These are phyloP conservation scores for Lasiommata megera DNA, from an alignment of 2,888 invertebrate genomes.

Conservation along the genomic window DNA sequence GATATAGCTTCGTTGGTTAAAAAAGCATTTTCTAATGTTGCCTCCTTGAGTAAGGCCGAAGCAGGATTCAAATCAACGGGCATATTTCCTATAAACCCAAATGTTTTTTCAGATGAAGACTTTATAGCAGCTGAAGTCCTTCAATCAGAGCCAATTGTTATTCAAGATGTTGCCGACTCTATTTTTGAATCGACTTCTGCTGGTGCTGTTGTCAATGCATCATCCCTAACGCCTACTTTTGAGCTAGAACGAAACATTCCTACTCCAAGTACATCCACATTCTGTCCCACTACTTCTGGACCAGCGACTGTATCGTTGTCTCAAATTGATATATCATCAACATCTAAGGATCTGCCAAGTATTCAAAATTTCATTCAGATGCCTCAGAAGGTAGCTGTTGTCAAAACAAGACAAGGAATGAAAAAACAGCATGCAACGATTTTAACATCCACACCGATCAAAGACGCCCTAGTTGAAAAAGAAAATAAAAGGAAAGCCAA, in stretches of 20 bases:
- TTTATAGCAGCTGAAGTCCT: background rate
- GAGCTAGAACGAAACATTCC: slow-evolving; percentile 25
- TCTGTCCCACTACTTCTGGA: slow-evolving; percentile 12
- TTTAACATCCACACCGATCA: slow-evolving; percentile 41
- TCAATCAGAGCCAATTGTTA: no score
- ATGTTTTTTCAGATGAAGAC: background rate
- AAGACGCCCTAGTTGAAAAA: slow-evolving; percentile 39
- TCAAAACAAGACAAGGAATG: slow-evolving; percentile 2
- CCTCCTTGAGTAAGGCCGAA: background rate
- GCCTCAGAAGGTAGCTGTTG: slow-evolving; percentile 21
- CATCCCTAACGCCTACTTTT: slow-evolving; percentile 18
- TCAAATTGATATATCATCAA: slow-evolving; percentile 6
- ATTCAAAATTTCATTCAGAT: slow-evolving; percentile 32
- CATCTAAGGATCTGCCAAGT: slow-evolving; percentile 12
- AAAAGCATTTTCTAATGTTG: background rate
- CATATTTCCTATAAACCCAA: background rate
- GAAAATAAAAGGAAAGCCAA: slow-evolving; percentile 36
- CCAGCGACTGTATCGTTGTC: slow-evolving; percentile 11
- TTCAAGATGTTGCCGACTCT: no score
- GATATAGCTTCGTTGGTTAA: background rate
- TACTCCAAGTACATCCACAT: slow-evolving; percentile 26
- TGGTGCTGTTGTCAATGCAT: slow-evolving; percentile 15
- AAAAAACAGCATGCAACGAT: slow-evolving; percentile 42
- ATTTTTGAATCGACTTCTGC: slow-evolving; percentile 2
- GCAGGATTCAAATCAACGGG: background rate